Percentiles rank a stretch among this genome's conserved stretches.
phyloP scores from a whole-genome alignment of 2,888 invertebrate genomes.

The Drosophila subsilvestris region DNA sequence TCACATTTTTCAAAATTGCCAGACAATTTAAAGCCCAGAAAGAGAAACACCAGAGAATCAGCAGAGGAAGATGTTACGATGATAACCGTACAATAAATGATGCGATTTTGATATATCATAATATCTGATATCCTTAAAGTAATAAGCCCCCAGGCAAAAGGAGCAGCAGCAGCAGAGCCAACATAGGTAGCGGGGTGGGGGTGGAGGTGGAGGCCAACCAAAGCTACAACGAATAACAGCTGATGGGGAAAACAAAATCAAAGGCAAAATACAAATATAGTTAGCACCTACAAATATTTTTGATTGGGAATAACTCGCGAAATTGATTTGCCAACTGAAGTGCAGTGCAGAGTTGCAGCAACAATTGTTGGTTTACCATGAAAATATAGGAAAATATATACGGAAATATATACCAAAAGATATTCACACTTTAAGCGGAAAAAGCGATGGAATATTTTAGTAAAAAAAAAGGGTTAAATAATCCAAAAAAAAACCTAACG shows the following conservation, averaged over 20 bases:
- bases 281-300: slow-evolving; percentile 27
- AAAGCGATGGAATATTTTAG: no score
- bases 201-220: no score
- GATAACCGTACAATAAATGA: slow-evolving; percentile 20
- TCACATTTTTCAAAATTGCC: slow-evolving; percentile 43
- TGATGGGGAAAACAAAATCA: not conserved
- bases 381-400: no score
- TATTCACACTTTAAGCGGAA: no score
- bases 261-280: slow-evolving; percentile 14
- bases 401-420: no score
- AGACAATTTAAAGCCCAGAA: slow-evolving; percentile 30
- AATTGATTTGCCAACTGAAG: no score
- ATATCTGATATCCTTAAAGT: slow-evolving; percentile 6
- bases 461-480: no score
- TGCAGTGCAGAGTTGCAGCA: no score
- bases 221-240: not conserved
- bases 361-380: no score
- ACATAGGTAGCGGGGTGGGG: no score
- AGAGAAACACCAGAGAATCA: not conserved
- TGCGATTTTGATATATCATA: slow-evolving; percentile 31
- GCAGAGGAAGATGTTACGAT: slow-evolving; percentile 9
- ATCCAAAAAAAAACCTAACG: not conserved
- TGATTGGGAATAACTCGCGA: not conserved
- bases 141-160: slow-evolving; percentile 4
- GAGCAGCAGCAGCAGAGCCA: not conserved